Percentiles rank a stretch among this genome's conserved stretches.
Conservation (phyloP, 2,113 vertebrate species). For the Rhineura floridana region DNA sequence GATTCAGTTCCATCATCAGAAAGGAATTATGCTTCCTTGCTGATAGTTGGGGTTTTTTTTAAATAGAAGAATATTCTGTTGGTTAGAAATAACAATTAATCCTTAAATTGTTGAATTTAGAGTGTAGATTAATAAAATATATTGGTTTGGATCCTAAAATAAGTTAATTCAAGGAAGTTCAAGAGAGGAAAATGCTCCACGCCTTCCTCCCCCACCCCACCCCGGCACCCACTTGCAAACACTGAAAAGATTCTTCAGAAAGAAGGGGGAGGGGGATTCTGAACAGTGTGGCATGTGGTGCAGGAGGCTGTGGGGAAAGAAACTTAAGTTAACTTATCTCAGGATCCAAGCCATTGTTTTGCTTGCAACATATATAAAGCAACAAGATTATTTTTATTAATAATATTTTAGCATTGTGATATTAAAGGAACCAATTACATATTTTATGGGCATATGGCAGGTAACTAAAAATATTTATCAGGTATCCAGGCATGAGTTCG, state of each 20-base stretch:
- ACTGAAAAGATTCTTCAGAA: not conserved
- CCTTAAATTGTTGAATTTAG: not conserved
- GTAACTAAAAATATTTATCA: slow-evolving; percentile 7
- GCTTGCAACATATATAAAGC: not conserved
- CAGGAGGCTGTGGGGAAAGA: not conserved
- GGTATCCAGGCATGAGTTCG: not conserved
- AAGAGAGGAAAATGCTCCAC: not conserved
- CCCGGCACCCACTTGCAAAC: not conserved
- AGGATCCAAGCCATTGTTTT: not conserved
- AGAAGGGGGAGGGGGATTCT: not conserved
- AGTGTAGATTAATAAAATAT: not conserved
- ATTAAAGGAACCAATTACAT: slow-evolving; percentile 6
- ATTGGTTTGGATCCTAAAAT: not conserved
- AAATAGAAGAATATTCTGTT: not conserved
- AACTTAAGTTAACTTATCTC: not conserved
- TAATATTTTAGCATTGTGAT: not conserved
- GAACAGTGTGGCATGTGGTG: not conserved
- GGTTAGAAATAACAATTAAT: not conserved
- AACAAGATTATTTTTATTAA: not conserved
- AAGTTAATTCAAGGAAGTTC: not conserved
- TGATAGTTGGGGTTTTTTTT: slow-evolving; percentile 10
- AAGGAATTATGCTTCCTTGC: not conserved
- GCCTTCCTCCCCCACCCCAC: not conserved
- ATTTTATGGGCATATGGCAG: not conserved
- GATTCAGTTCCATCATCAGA: not conserved